Evolutionary conservation across 2,113 vertebrate genomes (phyloP), one percentile per base, ranked within the genome.

Genomic region (Apus apus): DNA sequence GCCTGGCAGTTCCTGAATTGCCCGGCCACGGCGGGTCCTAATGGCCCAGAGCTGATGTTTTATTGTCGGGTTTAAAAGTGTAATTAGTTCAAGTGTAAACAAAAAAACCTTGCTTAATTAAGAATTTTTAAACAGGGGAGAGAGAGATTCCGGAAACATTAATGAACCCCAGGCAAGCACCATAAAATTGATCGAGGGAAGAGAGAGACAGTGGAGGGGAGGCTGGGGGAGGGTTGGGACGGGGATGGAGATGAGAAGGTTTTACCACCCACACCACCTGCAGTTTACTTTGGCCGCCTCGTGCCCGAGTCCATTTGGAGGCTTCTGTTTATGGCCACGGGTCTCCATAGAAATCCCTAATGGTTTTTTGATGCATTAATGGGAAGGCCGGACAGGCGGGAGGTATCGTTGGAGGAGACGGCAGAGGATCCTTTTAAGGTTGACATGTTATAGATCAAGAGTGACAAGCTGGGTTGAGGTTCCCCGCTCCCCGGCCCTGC

Each of bases 11-110:
- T 98, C 98, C 98, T 98, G 97, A 97, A 98, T 98, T 98, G 97
- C 98, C 96, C 89, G 75, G 60, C 95, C 95, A 34, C 89, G 40
- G 67, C 96, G 2, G 97, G 97, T 97, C 94, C 97, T 98, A 98
- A 98, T 98, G 98, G 98, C 97, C 96, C 93, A 95, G 97, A 97
- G 96, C 97, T 97, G 97, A 98, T 98, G 98, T 98, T 98, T 98
- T 98, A 98, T 98, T 98, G 98, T 98, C 97, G 98, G 98, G 98
- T 98, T 98, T 98, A 98, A 98, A 98, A 98, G 98, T 98, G 98
- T 98, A 98, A 98, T 98, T 98, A 98, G 98, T 98, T 98, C 98
- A 98, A 98, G 98, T 98, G 98, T 98, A 98, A 98, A 98, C 98
- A 98, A 98, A 98, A 98, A 98, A 98, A 97, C 97, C 97, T 98